A percentile compares a stretch with the other conserved stretches of the same genome.
phyloP scores from a whole-genome alignment of 1,140 invertebrate species.

The Limonius californicus region DNA sequence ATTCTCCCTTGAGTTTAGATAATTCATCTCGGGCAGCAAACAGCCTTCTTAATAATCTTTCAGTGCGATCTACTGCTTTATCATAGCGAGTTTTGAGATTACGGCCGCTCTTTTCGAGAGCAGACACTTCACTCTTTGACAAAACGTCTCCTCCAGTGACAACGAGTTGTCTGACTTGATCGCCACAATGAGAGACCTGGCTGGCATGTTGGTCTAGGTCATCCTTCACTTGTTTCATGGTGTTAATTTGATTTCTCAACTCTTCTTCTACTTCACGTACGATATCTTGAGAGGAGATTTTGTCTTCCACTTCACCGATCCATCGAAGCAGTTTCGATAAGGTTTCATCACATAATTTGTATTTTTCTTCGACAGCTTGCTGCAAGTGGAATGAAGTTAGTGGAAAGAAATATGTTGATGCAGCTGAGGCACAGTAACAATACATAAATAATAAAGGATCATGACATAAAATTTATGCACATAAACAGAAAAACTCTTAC shows the following conservation, averaged over 20 bases:
- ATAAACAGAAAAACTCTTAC: too few species aligned
- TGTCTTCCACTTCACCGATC: conserved; percentile 81
- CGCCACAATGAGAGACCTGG: conserved; percentile 79
- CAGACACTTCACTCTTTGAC: conserved; percentile 82
- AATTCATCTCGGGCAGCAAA: conserved; percentile 82
- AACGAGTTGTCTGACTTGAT: conserved; percentile 88
- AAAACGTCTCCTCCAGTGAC: conserved; percentile 85
- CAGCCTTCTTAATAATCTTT: conserved; percentile 71
- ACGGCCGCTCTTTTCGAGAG: conserved; percentile 78
- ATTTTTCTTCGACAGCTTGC: conserved; percentile 93
- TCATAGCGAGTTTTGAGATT: conserved; percentile 81
- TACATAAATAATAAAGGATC: conserved; percentile 14
- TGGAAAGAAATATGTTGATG: too few species aligned
- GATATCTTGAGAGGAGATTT: conserved; percentile 81
- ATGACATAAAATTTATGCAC: too few species aligned
- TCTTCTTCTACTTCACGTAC: conserved; percentile 86
- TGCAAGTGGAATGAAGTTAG: too few species aligned
- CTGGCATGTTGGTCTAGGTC: conserved; percentile 85
- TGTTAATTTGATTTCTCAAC: conserved; percentile 84
- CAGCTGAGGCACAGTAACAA: conserved; percentile 22
- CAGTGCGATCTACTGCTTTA: conserved; percentile 71
- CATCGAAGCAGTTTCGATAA: conserved; percentile 82
- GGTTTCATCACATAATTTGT: conserved; percentile 82
- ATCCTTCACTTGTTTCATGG: conserved; percentile 86
- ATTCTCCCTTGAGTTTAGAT: conserved; percentile 75